A percentile compares a stretch with the other conserved stretches of the same genome.
phyloP scores from a whole-genome alignment of 2,888 invertebrate genomes.

The Pseudoips prasinana region DNA sequence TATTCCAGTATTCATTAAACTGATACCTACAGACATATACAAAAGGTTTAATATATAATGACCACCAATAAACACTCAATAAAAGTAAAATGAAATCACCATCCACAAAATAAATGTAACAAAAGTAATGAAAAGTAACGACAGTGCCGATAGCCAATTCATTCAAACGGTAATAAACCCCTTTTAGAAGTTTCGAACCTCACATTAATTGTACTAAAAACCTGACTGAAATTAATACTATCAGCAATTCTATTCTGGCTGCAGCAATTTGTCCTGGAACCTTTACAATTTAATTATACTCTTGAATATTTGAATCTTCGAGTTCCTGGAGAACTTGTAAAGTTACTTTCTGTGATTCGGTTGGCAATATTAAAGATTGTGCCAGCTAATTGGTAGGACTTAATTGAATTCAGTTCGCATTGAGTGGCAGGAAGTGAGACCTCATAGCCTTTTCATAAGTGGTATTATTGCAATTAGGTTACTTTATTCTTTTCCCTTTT shows the following conservation, averaged over 20 bases:
- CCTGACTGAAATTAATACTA: constrained; percentile 59
- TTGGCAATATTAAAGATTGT: constrained; percentile 48
- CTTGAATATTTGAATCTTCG: constrained; percentile 47
- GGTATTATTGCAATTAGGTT: constrained; percentile 1
- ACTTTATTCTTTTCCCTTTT: constrained; percentile 1
- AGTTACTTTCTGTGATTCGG: constrained; percentile 42
- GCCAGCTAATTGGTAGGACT: constrained; percentile 45
- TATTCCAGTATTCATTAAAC: too few species aligned
- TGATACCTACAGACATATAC: too few species aligned
- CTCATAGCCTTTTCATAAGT: constrained; percentile 14
- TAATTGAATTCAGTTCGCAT: constrained; percentile 50
- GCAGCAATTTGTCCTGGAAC: constrained; percentile 56
- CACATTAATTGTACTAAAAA: constrained; percentile 55
- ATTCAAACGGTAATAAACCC: constrained; percentile 48
- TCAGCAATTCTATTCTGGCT: constrained; percentile 40
- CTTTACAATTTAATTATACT: constrained; percentile 61
- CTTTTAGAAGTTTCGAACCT: constrained; percentile 40
- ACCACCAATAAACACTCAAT: constrained; percentile 16
- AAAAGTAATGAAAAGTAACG: constrained; percentile 47
- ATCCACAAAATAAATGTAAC: constrained; percentile 41
- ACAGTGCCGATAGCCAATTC: constrained; percentile 45
- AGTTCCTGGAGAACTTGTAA: constrained; percentile 39
- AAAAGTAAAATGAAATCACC: constrained; percentile 13
- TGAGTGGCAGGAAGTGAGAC: constrained; percentile 29
- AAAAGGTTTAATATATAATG: background rate